Evolutionary conservation across 2,797 vertebrate species (phyloP), one percentile per base, ranked within the genome.

Genomic region (Xenentodon cancila): DNA sequence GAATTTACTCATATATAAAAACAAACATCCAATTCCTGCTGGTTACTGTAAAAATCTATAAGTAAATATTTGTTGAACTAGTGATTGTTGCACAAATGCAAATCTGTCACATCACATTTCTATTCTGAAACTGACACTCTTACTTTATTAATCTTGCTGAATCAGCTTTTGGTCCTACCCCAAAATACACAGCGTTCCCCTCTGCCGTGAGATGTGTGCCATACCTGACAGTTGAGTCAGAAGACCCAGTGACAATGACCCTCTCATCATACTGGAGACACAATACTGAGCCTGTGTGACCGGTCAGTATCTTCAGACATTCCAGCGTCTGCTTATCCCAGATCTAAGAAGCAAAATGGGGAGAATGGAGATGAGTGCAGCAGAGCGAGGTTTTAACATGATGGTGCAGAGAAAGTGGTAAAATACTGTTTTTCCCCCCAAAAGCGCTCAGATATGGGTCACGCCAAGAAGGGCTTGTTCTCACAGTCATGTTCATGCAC

Each of bases 321-420:
- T 99, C 97, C 93, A 99, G 91, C 67, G 95, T 95, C 84, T 95
- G 96, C 91, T 99, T 99, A 90, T 99, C 97, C 97, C 97, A 99
- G 63, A 99, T 98, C 97, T 99, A 69, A 44, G 46, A 64, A 64
- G 21, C 6, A 53, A 59, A 12, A 40, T 22, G n/a, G 42, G 34
- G 19, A 67, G 32, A 50, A 48, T 4, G 20, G 22, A 53, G 25
- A 64, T 1, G n/a, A 54, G 57, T 17, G 22, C 54, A 27, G 37
- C 21, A 70, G n/a, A 50, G 46, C 1, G 27, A 32, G 42, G 17
- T 43, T 13, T 27, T 27, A 0, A 63, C 61, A 66, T 11, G 8
- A 40, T 15, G 44, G 59, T 13, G 45, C 18, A 45, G 15, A 25
- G 15, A 56, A 21, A 68, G 12, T 34, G 16, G 4, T n/a, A 58